Conservation (phyloP, 2,888 invertebrate species). For the Noctuana brunneofusca region DNA sequence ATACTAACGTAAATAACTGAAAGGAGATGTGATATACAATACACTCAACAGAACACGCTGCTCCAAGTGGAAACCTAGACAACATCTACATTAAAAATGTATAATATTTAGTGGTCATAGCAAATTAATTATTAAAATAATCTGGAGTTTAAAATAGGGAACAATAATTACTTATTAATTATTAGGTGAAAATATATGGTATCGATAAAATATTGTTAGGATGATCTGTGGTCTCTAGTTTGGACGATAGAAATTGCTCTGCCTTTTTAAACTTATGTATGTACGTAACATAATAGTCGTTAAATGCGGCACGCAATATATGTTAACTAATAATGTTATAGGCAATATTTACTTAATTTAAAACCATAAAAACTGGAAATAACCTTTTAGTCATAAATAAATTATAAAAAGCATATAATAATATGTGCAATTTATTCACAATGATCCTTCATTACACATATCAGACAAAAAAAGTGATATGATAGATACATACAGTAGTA, state of each 20-base stretch:
- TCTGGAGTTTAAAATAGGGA: conserved; percentile 58
- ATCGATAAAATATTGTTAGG: conserved; percentile 51
- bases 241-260: conserved; percentile 8
- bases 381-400: background rate
- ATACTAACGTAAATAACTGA: conserved; percentile 52
- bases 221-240: conserved; percentile 47
- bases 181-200: conserved; percentile 57
- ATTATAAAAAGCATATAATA: background rate
- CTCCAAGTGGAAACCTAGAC: conserved; percentile 50
- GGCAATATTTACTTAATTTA: background rate
- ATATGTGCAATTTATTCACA: conserved; percentile 1
- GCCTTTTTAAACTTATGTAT: conserved; percentile 10
- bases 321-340: background rate
- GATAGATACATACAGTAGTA: conserved; percentile 13
- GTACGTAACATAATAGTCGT: background rate
- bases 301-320: conserved; percentile 10
- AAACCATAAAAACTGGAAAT: background rate
- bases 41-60: conserved; percentile 56
- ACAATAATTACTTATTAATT: conserved; percentile 54
- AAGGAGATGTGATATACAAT: conserved; percentile 52
- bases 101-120: conserved; percentile 46
- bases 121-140: conserved; percentile 58
- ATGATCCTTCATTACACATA: background rate
- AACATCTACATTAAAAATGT: conserved; percentile 49
- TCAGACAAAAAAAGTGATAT: background rate